These are phyloP conservation scores for Battus philenor DNA, from an alignment of 1,140 invertebrate genomes.

Conservation along the genomic window DNA sequence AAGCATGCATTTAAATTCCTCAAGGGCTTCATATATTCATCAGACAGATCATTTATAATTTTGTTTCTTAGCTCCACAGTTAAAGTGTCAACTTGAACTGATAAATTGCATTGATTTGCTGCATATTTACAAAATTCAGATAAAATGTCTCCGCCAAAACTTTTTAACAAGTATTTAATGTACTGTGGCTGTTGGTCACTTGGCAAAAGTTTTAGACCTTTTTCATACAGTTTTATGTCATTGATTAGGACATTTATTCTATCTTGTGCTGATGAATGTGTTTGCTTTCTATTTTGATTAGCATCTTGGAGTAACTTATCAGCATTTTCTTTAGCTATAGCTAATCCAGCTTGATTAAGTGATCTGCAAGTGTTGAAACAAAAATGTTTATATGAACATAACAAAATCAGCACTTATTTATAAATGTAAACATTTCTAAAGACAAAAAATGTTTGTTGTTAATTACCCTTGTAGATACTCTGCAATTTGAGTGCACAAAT, in stretches of 20 bases:
- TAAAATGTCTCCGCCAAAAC: slow-evolving; percentile 88
- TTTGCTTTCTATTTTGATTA: slow-evolving; percentile 82
- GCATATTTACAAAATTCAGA: slow-evolving; percentile 86
- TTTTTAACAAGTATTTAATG: slow-evolving; percentile 89
- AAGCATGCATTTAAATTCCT: slow-evolving; percentile 80
- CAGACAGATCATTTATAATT: slow-evolving; percentile 80
- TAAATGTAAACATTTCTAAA: too few relatives aligned
- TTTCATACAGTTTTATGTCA: slow-evolving; percentile 90
- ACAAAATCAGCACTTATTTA: too few relatives aligned
- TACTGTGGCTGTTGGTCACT: slow-evolving; percentile 80
- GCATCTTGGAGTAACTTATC: slow-evolving; percentile 82
- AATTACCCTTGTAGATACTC: slow-evolving; percentile 77
- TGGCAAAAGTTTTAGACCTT: slow-evolving; percentile 84
- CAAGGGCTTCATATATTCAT: slow-evolving; percentile 80
- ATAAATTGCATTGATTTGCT: slow-evolving; percentile 80
- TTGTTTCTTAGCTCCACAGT: slow-evolving; percentile 82
- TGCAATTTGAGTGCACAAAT: slow-evolving; percentile 78
- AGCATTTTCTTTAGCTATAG: slow-evolving; percentile 81
- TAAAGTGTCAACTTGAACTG: slow-evolving; percentile 75
- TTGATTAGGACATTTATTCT: slow-evolving; percentile 85
- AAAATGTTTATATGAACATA: too few relatives aligned
- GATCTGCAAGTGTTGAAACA: slow-evolving; percentile 60
- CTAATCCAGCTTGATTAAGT: slow-evolving; percentile 76
- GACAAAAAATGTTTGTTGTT: slow-evolving; percentile 14
- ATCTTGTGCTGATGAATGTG: slow-evolving; percentile 87